Conservation (phyloP, 2,113 vertebrate species). For the Porphyrio hochstetteri region DNA sequence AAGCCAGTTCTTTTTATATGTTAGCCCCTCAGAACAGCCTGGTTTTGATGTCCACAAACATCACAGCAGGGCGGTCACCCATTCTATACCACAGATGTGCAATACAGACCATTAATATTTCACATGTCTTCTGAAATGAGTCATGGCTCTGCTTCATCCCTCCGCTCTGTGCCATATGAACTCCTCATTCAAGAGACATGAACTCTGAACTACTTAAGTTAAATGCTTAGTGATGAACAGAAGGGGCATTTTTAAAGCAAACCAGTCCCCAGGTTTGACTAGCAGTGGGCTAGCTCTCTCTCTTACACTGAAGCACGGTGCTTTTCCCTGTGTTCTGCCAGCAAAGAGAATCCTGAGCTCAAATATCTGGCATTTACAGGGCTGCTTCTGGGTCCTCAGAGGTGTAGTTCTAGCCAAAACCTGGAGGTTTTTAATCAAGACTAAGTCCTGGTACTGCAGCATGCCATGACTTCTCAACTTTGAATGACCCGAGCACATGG, state of each 20-base stretch:
- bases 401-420: neutral
- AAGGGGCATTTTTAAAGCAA: neutral
- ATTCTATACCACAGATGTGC: neutral
- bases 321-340: neutral
- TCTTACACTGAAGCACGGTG: neutral
- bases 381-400: neutral
- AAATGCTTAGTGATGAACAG: neutral
- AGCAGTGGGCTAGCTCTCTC: neutral
- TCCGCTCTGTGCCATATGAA: neutral
- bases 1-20: neutral
- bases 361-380: neutral
- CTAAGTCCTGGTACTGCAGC: neutral
- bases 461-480: neutral
- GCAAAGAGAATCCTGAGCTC: neutral
- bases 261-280: neutral
- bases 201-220: neutral
- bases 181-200: neutral
- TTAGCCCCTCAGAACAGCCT: neutral
- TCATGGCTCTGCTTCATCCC: neutral
- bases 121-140: neutral
- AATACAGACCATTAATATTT: neutral
- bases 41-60: neutral
- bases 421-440: neutral
- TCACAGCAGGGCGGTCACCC: rapidly evolving
- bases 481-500: neutral